Base-by-base conservation (phyloP, 2,113 vertebrate genomes). In the Poeciliopsis prolifica region DNA sequence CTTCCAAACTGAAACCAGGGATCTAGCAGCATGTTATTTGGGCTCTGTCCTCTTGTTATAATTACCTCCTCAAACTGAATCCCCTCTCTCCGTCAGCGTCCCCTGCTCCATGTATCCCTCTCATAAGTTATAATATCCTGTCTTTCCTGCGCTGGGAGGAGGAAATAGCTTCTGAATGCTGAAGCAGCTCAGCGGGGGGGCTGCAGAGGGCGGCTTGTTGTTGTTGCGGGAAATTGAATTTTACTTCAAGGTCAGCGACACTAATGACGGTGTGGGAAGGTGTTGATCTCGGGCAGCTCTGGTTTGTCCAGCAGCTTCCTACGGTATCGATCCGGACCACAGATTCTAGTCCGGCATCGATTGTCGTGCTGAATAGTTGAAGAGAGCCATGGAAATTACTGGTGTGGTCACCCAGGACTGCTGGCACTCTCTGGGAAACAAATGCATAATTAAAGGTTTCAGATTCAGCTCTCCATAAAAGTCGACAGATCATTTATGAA, bases 161-260 rank as follows among this genome's bases (percentile, higher is more conserved):
- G 90, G 91, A 94, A 94, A 94, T 92, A 85, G 87, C 89, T 79
- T 82, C 80, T 66, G 87, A 80, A 89, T 88, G 89, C 74, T 86
- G 81, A 86, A 91, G 91, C 80, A 87, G 84, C 87, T 87, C 88
- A 90, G 84, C 75, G 67, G 69, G 9, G 30, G 62, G 35, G 74
- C 69, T 68, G 80, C 51, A 8, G 19, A 48, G 83, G 75, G 58
- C 74, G 65, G 74, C 29, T 87, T 87, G 85, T 79, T 85, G 88
- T 86, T 87, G 87, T 82, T 71, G 82, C 86, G 89, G 94, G 93
- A 94, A 94, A 94, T 94, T 87, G 90, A 92, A 90, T 94, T 93
- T 93, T 91, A 92, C 90, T 94, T 94, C 93, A 92, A 92, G 92
- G 91, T 94, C 93, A 94, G 89, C 68, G 89, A 93, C 91, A 94